Conservation (phyloP, 2,888 invertebrate genomes). For the Macrophya alboannulata region DNA sequence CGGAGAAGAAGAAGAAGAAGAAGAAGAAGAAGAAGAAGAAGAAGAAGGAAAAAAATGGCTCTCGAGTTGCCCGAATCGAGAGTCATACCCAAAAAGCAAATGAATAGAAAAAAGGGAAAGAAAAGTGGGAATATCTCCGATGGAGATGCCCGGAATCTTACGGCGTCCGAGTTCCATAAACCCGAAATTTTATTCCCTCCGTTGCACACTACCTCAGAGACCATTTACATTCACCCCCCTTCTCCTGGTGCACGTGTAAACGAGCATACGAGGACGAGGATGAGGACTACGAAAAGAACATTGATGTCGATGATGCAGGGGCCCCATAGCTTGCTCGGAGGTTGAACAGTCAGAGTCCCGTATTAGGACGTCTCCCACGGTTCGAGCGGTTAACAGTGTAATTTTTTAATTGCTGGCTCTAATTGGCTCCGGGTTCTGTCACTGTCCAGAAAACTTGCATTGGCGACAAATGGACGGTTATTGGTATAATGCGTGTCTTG, state of each 20-base stretch:
- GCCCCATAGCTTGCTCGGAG: background rate
- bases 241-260: background rate
- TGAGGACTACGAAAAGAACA: background rate
- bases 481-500: slow-evolving; percentile 4
- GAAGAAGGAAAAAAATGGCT: background rate
- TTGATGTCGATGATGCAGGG: slow-evolving; percentile 9
- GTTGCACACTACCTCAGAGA: background rate
- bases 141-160: slow-evolving; percentile 50
- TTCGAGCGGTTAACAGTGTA: slow-evolving; percentile 63
- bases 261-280: background rate
- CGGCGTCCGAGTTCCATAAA: slow-evolving; percentile 54
- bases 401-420: slow-evolving; percentile 77
- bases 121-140: background rate
- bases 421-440: slow-evolving; percentile 79
- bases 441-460: slow-evolving; percentile 68
- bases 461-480: slow-evolving; percentile 60
- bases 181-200: slow-evolving; percentile 37
- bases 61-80: background rate
- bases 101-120: background rate
- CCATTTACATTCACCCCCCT: background rate
- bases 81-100: background rate
- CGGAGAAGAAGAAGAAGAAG: too few species aligned
- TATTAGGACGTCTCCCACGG: slow-evolving; percentile 59
- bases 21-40: too few species aligned
- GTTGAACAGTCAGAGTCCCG: slow-evolving; percentile 11